These are phyloP conservation scores for Brachyptera risi DNA, from an alignment of 2,888 invertebrate genomes.

Conservation along the genomic window DNA sequence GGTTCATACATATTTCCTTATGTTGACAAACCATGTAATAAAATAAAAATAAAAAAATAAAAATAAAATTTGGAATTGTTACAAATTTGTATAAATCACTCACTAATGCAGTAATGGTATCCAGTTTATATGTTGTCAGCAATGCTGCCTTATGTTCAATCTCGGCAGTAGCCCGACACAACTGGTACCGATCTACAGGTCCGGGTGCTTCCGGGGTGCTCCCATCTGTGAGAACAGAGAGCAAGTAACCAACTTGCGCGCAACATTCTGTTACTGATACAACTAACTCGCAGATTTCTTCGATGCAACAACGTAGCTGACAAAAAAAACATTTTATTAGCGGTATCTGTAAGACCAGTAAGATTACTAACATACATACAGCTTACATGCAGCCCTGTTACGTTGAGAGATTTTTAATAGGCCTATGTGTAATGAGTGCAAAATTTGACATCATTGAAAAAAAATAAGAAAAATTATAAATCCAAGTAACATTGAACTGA, in stretches of 20 bases:
- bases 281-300: constrained; percentile 39
- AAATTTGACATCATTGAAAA: too few relatives aligned
- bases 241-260: constrained; percentile 40
- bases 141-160: constrained; percentile 36
- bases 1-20: too few relatives aligned
- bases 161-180: constrained; percentile 39
- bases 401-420: too few relatives aligned
- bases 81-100: not conserved
- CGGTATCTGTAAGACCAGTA: too few relatives aligned
- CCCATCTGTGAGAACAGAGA: constrained; percentile 36
- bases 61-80: not conserved
- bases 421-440: too few relatives aligned
- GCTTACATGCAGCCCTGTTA: too few relatives aligned
- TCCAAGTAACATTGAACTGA: too few relatives aligned
- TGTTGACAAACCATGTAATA: too few relatives aligned
- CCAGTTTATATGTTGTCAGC: constrained; percentile 25
- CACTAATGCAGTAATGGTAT: constrained; percentile 29
- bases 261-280: constrained; percentile 40
- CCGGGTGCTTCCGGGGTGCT: constrained; percentile 37
- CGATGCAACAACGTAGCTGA: constrained; percentile 34
- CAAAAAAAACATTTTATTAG: not conserved
- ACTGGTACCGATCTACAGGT: constrained; percentile 40
- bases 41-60: too few relatives aligned
- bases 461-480: too few relatives aligned
- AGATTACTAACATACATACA: too few relatives aligned